Conservation (phyloP, 2,888 invertebrate species). For the Pyrgus malvae region DNA sequence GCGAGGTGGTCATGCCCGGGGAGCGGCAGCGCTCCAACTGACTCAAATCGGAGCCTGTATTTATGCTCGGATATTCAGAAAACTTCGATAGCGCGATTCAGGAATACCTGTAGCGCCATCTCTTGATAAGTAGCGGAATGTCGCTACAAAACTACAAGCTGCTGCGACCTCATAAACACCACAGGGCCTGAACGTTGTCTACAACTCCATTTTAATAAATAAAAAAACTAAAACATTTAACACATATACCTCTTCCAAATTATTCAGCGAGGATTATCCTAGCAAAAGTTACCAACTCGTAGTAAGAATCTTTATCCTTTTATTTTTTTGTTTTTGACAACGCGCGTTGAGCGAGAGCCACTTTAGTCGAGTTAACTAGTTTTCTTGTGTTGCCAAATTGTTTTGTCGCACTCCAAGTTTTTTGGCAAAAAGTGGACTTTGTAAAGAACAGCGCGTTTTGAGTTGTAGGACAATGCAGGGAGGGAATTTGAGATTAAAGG, state of each 20-base stretch:
- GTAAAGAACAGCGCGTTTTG: background rate
- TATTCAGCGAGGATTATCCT: too few relatives aligned
- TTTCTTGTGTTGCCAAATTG: constrained; percentile 3
- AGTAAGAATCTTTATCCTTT: constrained; percentile 1
- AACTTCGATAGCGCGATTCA: too few relatives aligned
- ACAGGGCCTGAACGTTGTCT: background rate
- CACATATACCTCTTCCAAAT: background rate
- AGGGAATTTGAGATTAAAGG: background rate
- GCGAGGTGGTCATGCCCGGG: too few relatives aligned
- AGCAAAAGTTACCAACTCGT: background rate
- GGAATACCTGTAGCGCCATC: too few relatives aligned
- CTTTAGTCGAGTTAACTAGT: constrained; percentile 1
- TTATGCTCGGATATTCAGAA: too few relatives aligned
- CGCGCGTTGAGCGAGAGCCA: background rate
- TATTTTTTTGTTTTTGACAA: constrained; percentile 8
- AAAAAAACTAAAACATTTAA: too few relatives aligned
- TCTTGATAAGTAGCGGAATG: too few relatives aligned
- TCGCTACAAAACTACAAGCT: too few relatives aligned
- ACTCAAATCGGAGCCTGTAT: too few relatives aligned
- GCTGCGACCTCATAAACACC: too few relatives aligned
- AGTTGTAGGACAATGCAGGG: background rate
- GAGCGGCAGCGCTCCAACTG: too few relatives aligned
- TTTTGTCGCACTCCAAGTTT: constrained; percentile 6
- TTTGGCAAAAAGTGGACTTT: constrained; percentile 3
- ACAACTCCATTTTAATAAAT: background rate